Conservation (phyloP, 2,113 vertebrate genomes). For the Trichechus manatus region DNA sequence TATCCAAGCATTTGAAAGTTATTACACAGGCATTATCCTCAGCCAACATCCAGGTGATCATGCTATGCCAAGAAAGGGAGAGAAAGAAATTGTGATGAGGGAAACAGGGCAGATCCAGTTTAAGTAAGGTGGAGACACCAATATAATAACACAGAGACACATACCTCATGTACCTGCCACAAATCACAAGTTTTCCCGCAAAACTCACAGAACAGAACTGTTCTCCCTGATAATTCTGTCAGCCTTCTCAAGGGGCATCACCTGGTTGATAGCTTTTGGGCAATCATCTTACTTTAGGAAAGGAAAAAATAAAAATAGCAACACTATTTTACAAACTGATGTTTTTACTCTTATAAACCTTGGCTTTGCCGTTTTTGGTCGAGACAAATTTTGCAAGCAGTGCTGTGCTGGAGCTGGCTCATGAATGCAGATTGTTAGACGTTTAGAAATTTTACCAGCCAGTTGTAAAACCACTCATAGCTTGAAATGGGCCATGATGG, state of each 20-base stretch:
- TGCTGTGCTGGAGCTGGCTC: background rate
- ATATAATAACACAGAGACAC: background rate
- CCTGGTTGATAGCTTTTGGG: background rate
- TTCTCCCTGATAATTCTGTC: background rate
- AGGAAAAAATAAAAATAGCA: background rate
- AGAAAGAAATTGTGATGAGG: background rate
- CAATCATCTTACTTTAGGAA: background rate
- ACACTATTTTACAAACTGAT: background rate
- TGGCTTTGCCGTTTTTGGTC: background rate
- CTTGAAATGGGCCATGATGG: background rate
- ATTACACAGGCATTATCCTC: background rate
- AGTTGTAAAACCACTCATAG: background rate
- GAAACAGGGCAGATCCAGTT: background rate
- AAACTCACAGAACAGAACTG: background rate
- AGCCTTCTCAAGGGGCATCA: background rate
- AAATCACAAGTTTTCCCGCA: background rate
- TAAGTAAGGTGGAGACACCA: background rate
- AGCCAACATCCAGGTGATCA: background rate
- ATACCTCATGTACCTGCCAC: background rate
- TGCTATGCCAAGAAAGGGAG: background rate
- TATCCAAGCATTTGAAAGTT: background rate
- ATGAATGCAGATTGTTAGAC: background rate
- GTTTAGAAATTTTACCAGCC: background rate
- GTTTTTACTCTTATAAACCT: background rate
- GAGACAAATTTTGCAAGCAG: background rate